Percentiles rank a stretch among this genome's conserved stretches.
These are phyloP conservation scores for Ornithoptera alexandrae DNA, from an alignment of 2,888 invertebrate genomes.

Conservation along the genomic window DNA sequence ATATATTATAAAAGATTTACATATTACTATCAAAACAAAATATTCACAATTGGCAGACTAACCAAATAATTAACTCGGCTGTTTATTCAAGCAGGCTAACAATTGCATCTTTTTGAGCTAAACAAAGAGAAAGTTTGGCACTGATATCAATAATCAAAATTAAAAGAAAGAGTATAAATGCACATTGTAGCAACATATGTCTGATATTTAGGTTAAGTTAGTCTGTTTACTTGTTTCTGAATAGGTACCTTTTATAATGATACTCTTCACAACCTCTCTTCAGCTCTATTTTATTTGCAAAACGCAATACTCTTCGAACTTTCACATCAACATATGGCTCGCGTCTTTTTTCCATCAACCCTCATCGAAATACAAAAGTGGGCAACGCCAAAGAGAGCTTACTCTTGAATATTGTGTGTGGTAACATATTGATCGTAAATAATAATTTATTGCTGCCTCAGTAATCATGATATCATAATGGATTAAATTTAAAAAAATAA, in stretches of 20 bases:
- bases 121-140: conserved; percentile 79
- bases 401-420: conserved; percentile 75
- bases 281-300: conserved; percentile 64
- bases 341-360: conserved; percentile 3
- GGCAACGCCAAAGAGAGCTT: conserved; percentile 75
- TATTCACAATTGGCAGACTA: conserved; percentile 81
- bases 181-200: conserved; percentile 73
- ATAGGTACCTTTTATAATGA: conserved; percentile 79
- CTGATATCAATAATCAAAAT: conserved; percentile 76
- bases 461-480: conserved; percentile 67
- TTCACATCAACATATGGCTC: conserved; percentile 23
- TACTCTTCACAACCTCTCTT: conserved; percentile 77
- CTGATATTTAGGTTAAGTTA: conserved; percentile 66
- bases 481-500: conserved; percentile 67
- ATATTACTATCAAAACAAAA: conserved; percentile 81
- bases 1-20: conserved; percentile 81
- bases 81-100: conserved; percentile 77
- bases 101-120: conserved; percentile 80
- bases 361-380: conserved; percentile 9
- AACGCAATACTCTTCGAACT: conserved; percentile 62
- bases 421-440: conserved; percentile 72
- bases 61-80: conserved; percentile 78
- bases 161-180: conserved; percentile 75
- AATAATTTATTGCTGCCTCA: conserved; percentile 75
- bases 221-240: conserved; percentile 75